Evolutionary conservation across 2,113 vertebrate genomes (phyloP), one percentile per base, ranked within the genome.

Genomic region (Xenopus laevis): DNA sequence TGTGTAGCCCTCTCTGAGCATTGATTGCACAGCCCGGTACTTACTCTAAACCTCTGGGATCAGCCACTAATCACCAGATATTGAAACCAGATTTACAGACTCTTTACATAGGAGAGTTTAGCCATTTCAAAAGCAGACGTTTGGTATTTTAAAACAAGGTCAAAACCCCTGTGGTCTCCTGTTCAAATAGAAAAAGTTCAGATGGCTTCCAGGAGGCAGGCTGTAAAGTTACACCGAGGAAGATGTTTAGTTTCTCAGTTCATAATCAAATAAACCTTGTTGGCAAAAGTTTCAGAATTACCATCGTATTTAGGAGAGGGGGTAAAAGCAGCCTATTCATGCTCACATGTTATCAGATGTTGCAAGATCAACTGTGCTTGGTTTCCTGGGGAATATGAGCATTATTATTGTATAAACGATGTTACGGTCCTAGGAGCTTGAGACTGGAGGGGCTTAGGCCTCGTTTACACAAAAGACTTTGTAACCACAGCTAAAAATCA

Each of bases 81-180:
- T 91, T 92, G 87, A 89, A 91, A 91, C 84, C 91, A 92, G 90
- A 91, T 90, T 92, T 87, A 87, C 78, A 74, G 83, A 83, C 81
- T 81, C 86, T 88, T 89, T 83, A 86, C 88, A 86, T 82, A 85
- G 84, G 82, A 85, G 82, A 86, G 81, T 87, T 89, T 86, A 88
- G 87, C 86, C 87, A 90, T 90, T 91, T 91, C 90, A 86, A 88
- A 90, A 89, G 88, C 89, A 91, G 90, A 87, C 82, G 83, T 86
- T 55, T 83, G 87, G 90, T 88, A 89, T 92, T 89, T 90, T 86
- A 89, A 86, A 83, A 79, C 80, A 84, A 92, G 90, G 90, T 90
- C 90, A 92, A 87, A 82, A 86, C 86, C 84, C 89, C 90, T 85
- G 80, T 83, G 83, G 87, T 86, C 85, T 76, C 80, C 79, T 84